phyloP scores from a whole-genome alignment of 1,140 invertebrate genomes.

The Apis mellifera region Amel_HAv3.1 CM009944.2:4880501-4881000 shows the following conservation, averaged over 20 bases:
- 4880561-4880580: not conserved
- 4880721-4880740: too few species aligned
- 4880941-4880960: too few species aligned
- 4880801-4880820: not conserved
- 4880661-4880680: not conserved
- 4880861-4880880: too few species aligned
- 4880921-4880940: not conserved
- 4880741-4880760: not conserved
- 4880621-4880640: not conserved
- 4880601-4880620: not conserved
- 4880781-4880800: not conserved
- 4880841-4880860: too few species aligned
- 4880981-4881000: too few species aligned
- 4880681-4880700: not conserved
- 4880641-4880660: not conserved
- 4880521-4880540: not conserved
- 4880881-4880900: too few species aligned
- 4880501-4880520: constrained; percentile 22
- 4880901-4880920: not conserved
- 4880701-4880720: not conserved
- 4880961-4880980: too few species aligned
- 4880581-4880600: constrained; percentile 4
- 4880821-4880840: too few species aligned
- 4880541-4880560: not conserved
- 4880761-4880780: too few species aligned